Evolutionary conservation across 2,113 vertebrate genomes (phyloP).

Genomic region (Brienomyrus brachyistius): DNA sequence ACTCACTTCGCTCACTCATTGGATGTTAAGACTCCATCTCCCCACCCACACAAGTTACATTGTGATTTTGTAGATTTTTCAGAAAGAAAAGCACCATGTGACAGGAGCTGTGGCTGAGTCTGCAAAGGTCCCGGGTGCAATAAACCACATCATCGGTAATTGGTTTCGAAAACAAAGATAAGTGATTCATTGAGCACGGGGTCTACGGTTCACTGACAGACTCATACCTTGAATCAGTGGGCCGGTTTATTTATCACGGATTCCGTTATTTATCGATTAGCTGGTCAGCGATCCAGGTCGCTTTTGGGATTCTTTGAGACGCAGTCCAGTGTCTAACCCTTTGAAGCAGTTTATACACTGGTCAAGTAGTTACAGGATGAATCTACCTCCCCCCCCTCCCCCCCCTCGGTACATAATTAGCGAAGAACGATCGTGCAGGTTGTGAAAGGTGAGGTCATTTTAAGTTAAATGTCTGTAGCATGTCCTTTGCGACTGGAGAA

Average conservation of each 20-base stretch:
- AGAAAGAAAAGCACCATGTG: not conserved
- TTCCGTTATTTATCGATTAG: not conserved
- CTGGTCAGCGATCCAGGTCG: not conserved
- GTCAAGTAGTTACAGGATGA: not conserved
- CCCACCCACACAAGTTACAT: not conserved
- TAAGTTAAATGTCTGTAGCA: not conserved
- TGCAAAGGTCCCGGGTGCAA: not conserved
- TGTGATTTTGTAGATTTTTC: not conserved
- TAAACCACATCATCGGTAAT: not conserved
- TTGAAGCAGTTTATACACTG: not conserved
- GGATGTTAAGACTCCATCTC: not conserved
- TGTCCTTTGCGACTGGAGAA: not conserved
- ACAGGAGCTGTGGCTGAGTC: not conserved
- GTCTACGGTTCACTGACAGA: not conserved
- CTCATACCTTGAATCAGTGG: not conserved
- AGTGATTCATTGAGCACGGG: not conserved
- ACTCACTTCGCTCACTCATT: not conserved
- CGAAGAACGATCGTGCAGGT: not conserved
- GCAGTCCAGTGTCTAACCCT: not conserved
- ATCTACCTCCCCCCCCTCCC: no score
- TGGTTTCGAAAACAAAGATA: not conserved
- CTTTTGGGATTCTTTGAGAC: not conserved
- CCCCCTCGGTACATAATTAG: not conserved
- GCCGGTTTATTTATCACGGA: not conserved
- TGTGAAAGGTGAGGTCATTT: not conserved